Evolutionary conservation across 1,140 invertebrate species (phyloP).

Genomic region (Leptopilina boulardi): DNA sequence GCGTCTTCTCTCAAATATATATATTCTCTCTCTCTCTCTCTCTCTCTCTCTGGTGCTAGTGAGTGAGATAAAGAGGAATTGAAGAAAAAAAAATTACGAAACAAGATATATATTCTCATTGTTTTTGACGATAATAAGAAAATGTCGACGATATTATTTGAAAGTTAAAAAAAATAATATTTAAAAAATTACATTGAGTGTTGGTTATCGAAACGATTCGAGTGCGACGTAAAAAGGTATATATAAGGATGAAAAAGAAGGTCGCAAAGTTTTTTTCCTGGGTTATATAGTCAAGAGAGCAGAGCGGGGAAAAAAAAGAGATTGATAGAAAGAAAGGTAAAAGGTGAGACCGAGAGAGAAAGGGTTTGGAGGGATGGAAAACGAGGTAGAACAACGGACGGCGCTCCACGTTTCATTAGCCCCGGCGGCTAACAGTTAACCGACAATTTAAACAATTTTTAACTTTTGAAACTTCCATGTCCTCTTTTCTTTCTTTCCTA

Average conservation of each 20-base stretch:
- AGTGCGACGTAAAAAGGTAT: neutral
- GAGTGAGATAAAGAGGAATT: no score
- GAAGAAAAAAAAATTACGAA: no score
- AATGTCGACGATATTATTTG: no score
- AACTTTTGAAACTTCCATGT: constrained; percentile 65
- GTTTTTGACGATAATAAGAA: no score
- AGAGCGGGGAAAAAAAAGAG: constrained; percentile 32
- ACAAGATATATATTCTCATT: no score
- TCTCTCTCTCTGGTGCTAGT: no score
- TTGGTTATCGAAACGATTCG: no score
- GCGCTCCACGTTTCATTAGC: constrained; percentile 72
- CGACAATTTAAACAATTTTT: constrained; percentile 76
- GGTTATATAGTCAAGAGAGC: constrained; percentile 35
- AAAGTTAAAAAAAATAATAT: no score
- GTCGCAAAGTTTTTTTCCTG: neutral
- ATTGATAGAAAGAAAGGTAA: constrained; percentile 50
- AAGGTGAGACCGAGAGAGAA: constrained; percentile 34
- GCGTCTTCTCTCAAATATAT: constrained; percentile 44
- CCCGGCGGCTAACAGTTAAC: constrained; percentile 72
- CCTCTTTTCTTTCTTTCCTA: neutral
- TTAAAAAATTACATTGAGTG: no score
- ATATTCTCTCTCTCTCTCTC: no score
- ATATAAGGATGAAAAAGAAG: neutral
- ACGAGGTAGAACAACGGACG: constrained; percentile 53
- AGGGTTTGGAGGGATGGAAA: constrained; percentile 35